Base-by-base conservation (phyloP, 2,113 vertebrate genomes). In the Irena cyanogastra region DNA sequence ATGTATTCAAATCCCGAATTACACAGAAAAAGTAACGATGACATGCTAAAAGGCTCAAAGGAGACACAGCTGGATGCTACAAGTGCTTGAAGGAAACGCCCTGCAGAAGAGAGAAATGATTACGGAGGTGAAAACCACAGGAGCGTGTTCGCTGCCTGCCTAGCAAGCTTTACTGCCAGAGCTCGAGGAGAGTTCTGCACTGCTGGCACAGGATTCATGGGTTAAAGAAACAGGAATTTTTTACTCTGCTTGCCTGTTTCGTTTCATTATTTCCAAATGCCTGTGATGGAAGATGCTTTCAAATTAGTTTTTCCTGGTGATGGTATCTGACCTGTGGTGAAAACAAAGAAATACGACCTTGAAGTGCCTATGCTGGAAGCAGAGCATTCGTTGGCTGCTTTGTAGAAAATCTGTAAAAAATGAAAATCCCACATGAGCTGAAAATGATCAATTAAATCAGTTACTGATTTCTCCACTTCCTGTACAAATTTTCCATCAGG, bases 261-360 rank as follows among this genome's bases (percentile, higher is more conserved):
- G 0, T 81, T 95, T 93, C 86, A 81, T 91, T 89, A 90, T 92
- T 92, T 90, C 2, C 1, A 2, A 79, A 63, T 76, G 83, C 93
- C 94, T 97, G 87, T 80, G 93, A 89, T 44, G 70, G 83, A 95
- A 97, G 69, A 93, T 59, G 68, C 68, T 92, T 90, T 92, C 69
- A 82, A 93, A 97, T 96, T 95, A 96, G 91, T 93, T 83, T 94
- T 78, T 93, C 53, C 54, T 83, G 85, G 60, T 78, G 92, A 93
- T 69, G 45, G 57, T 39, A 84, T 90, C 83, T 94, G 90, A 95
- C 95, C 95, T 95, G 90, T 90, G 60, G 79, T 92, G 91, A 83
- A 92, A 96, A 95, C 60, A 95, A 94, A 94, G 78, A 78, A 90
- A 85, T 75, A 86, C 0, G 5, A 86, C 74, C 93, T 95, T 90